phyloP scores from a whole-genome alignment of 2,113 vertebrate species.

The Cynoglossus semilaevis region DNA sequence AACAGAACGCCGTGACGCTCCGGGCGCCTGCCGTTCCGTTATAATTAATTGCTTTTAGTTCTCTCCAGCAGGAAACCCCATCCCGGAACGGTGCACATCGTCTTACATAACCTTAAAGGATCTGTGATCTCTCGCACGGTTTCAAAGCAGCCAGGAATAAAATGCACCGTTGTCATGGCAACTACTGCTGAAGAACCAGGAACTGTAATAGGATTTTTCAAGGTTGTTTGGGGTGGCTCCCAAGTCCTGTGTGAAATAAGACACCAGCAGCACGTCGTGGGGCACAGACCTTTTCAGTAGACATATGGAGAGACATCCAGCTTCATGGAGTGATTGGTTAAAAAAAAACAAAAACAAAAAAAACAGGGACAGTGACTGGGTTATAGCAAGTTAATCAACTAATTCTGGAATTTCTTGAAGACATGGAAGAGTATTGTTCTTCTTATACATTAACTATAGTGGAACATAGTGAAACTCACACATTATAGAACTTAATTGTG shows the following conservation, averaged over 20 bases:
- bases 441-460: neutral
- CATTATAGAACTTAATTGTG: neutral
- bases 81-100: conserved; percentile 60
- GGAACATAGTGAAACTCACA: conserved; percentile 6
- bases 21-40: conserved; percentile 39
- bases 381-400: no score
- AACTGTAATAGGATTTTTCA: conserved; percentile 69
- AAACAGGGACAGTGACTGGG: no score
- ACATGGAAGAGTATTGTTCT: no score
- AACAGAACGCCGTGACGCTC: conserved; percentile 11
- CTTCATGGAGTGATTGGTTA: neutral
- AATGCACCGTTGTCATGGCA: conserved; percentile 76
- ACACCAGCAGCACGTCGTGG: conserved; percentile 20
- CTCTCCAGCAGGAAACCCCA: conserved; percentile 73
- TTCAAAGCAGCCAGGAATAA: conserved; percentile 75
- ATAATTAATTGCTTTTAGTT: conserved; percentile 63
- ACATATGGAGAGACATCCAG: conserved; percentile 6
- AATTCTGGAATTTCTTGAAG: no score
- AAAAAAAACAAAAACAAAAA: neutral
- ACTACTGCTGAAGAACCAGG: conserved; percentile 66
- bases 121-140: conserved; percentile 65
- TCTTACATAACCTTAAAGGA: conserved; percentile 71
- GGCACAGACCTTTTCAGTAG: conserved; percentile 11
- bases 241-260: neutral
- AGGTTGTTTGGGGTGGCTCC: conserved; percentile 65